Conservation (phyloP, 2,113 vertebrate genomes). For the Cyanoliseus patagonus region DNA sequence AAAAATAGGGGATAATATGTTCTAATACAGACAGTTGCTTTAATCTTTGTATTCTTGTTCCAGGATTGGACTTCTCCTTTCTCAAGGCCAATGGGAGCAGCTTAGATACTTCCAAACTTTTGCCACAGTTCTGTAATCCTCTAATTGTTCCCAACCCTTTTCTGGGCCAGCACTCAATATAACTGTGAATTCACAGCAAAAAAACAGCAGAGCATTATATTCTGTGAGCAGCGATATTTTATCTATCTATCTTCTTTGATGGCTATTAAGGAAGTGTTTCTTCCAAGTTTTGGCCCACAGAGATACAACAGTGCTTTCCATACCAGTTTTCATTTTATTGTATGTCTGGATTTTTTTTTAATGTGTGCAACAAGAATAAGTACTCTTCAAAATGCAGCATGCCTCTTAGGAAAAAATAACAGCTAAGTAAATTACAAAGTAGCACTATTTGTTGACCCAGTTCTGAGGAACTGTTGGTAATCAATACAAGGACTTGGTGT, state of each 20-base stretch:
- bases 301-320: background rate
- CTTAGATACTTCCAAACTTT: background rate
- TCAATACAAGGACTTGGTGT: background rate
- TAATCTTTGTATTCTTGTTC: background rate
- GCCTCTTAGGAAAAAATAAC: background rate
- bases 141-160: background rate
- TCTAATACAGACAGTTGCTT: background rate
- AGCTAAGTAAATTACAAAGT: background rate
- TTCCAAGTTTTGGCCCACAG: background rate
- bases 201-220: background rate
- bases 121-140: background rate
- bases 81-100: rapidly evolving
- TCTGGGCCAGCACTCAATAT: background rate
- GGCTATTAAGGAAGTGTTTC: background rate
- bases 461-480: background rate
- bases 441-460: background rate
- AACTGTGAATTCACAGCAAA: background rate
- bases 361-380: background rate
- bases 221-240: background rate
- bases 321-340: background rate
- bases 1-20: background rate
- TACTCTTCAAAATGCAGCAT: background rate
- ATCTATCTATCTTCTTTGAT: background rate
- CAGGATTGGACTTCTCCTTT: background rate
- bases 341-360: background rate